A percentile compares a stretch with the other conserved stretches of the same genome.
phyloP scores from a whole-genome alignment of 2,113 vertebrate species.

The Grus americana region DNA sequence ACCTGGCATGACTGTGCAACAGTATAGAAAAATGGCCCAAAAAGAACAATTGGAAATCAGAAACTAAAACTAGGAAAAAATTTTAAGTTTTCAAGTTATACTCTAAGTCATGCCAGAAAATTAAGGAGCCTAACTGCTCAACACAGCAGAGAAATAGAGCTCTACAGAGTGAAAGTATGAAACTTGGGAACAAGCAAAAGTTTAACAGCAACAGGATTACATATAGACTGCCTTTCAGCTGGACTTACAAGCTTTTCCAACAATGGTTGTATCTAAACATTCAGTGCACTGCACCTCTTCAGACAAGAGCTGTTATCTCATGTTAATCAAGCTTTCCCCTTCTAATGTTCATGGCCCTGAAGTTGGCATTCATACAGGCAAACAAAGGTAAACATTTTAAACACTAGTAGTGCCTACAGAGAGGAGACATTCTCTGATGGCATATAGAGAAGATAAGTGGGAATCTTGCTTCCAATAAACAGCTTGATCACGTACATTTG shows the following conservation, averaged over 20 bases:
- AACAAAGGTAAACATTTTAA: constrained; percentile 90
- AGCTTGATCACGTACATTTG: constrained; percentile 66
- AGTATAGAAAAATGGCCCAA: constrained; percentile 63
- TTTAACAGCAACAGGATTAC: constrained; percentile 68
- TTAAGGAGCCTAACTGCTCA: constrained; percentile 68
- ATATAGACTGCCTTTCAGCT: constrained; percentile 51
- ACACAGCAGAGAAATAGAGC: constrained; percentile 63
- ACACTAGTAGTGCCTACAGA: constrained; percentile 74
- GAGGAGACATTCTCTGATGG: constrained; percentile 69
- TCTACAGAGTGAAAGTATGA: constrained; percentile 65
- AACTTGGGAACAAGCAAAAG: constrained; percentile 70
- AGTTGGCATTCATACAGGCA: constrained; percentile 95
- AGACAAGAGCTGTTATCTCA: constrained; percentile 66
- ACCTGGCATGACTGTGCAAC: constrained; percentile 61
- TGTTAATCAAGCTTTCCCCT: constrained; percentile 55
- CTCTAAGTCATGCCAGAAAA: constrained; percentile 64
- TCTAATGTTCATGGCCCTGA: constrained; percentile 73
- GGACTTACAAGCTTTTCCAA: constrained; percentile 50
- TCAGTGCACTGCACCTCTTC: constrained; percentile 69
- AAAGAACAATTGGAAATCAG: constrained; percentile 60
- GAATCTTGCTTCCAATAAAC: constrained; percentile 77
- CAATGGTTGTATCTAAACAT: constrained; percentile 55
- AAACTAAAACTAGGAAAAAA: constrained; percentile 50
- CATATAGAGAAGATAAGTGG: constrained; percentile 66
- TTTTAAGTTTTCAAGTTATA: neutral